Conservation (phyloP, 2,888 invertebrate genomes). For the Elegia similella region DNA sequence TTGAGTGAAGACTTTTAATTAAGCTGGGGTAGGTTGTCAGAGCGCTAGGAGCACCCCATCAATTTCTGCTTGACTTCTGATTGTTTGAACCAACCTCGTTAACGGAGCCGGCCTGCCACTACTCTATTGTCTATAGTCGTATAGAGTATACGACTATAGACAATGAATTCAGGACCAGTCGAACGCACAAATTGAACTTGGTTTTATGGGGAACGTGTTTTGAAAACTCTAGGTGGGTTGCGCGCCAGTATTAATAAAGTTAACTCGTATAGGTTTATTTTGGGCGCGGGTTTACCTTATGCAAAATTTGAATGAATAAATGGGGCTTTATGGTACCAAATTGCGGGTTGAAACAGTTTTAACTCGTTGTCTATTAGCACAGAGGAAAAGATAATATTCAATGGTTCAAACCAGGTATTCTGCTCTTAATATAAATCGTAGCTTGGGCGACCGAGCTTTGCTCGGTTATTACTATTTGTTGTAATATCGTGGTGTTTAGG, state of each 20-base stretch:
- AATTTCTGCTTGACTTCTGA: slow-evolving; percentile 69
- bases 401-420: no score
- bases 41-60: slow-evolving; percentile 54
- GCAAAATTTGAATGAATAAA: no score
- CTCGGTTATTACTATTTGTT: no score
- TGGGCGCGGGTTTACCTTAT: background rate
- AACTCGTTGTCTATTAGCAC: no score
- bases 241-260: background rate
- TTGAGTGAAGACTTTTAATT: slow-evolving; percentile 78
- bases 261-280: background rate
- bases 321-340: no score
- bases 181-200: slow-evolving; percentile 7
- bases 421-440: no score
- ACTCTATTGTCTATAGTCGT: no score
- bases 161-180: slow-evolving; percentile 3
- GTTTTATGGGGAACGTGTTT: slow-evolving; percentile 4
- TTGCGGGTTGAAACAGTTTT: no score
- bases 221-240: background rate
- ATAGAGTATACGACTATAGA: background rate
- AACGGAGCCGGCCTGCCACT: slow-evolving; percentile 31
- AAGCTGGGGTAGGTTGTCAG: slow-evolving; percentile 48
- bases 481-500: no score
- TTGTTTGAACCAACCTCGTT: slow-evolving; percentile 66
- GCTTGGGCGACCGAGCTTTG: no score
- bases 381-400: no score